Conservation (phyloP, 2,797 vertebrate species). For the Erithacus rubecula region DNA sequence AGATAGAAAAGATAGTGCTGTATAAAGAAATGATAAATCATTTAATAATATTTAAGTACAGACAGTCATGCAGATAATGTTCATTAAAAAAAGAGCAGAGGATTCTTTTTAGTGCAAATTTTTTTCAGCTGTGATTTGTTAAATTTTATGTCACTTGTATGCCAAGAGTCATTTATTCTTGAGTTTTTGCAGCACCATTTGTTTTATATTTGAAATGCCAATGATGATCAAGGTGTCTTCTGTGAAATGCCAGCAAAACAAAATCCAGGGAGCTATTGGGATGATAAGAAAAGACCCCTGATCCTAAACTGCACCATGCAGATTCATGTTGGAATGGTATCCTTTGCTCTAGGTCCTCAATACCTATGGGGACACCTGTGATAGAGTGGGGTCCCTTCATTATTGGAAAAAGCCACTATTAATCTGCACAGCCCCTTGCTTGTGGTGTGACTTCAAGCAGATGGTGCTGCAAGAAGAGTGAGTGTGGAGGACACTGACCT, state of each 20-base stretch:
- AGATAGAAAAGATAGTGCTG: neutral
- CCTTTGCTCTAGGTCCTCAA: neutral
- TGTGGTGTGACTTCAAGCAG: neutral
- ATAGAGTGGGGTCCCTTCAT: neutral
- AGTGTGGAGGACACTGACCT: neutral
- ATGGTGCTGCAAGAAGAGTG: neutral
- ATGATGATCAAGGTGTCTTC: neutral
- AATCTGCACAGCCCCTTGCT: neutral
- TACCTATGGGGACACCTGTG: rapidly evolving
- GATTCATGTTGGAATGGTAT: rapidly evolving
- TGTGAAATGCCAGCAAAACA: neutral
- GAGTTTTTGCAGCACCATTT: neutral
- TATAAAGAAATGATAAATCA: neutral
- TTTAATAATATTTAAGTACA: neutral
- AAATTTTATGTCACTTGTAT: neutral
- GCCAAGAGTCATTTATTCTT: neutral
- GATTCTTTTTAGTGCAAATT: neutral
- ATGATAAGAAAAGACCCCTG: neutral
- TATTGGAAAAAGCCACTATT: neutral
- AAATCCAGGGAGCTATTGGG: neutral
- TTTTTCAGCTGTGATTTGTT: neutral
- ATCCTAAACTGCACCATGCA: neutral
- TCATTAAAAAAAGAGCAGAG: neutral
- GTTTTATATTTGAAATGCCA: conserved; percentile 11
- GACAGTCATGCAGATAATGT: neutral